Percentiles rank a stretch among this genome's conserved stretches.
phyloP scores from a whole-genome alignment of 2,797 vertebrate species.

The Crotalus adamanteus region DNA sequence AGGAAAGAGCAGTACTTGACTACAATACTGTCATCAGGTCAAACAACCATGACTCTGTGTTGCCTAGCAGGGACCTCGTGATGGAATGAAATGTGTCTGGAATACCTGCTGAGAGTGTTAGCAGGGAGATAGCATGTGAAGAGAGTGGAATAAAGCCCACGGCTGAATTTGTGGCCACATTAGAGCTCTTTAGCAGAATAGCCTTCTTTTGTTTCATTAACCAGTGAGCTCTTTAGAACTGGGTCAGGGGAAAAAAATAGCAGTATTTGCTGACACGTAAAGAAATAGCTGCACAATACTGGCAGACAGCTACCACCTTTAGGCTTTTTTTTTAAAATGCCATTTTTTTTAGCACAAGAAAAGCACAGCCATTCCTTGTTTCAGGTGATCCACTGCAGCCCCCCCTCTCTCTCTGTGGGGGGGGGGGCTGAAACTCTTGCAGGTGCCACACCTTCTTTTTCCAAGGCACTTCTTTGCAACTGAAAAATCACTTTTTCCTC shows the following conservation, averaged over 20 bases:
- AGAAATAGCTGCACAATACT: background rate
- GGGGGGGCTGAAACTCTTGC: background rate
- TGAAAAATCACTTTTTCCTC: background rate
- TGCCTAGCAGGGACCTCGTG: background rate
- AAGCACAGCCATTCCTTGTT: background rate
- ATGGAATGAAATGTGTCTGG: background rate
- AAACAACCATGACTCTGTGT: background rate
- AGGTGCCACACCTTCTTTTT: background rate
- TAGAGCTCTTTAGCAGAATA: background rate
- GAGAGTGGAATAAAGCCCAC: background rate
- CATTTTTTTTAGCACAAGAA: background rate
- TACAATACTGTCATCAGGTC: background rate
- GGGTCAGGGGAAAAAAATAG: background rate
- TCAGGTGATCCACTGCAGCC: background rate
- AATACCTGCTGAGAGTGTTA: background rate
- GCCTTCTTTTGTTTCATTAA: background rate
- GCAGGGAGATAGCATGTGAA: background rate
- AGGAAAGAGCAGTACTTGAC: background rate
- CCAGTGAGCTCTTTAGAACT: background rate
- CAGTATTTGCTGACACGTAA: background rate
- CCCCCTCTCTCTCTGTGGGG: too few species aligned
- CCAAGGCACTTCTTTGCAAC: background rate
- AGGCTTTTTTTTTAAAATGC: background rate
- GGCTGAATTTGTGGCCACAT: background rate
- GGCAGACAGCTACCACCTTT: background rate